Evolutionary conservation across 2,888 invertebrate genomes (phyloP).

Genomic region (Luffia ferchaultella): DNA sequence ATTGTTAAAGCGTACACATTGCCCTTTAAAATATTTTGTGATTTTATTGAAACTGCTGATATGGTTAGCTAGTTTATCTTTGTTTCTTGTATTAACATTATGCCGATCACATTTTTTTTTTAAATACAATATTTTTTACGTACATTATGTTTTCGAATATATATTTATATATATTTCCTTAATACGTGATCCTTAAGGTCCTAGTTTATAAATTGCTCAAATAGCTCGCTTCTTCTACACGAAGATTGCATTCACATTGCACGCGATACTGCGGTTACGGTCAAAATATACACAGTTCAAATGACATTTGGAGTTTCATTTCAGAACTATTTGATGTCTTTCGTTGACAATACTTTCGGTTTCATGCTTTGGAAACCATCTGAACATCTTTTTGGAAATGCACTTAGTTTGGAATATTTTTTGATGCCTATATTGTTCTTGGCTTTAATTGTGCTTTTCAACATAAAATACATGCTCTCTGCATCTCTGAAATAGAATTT

Average conservation of each 20-base stretch:
- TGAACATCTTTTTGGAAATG: not conserved
- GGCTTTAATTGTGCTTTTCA: not conserved
- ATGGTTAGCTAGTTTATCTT: too few relatives aligned
- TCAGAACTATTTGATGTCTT: not conserved
- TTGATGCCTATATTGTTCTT: constrained; percentile 2
- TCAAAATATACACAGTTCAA: not conserved
- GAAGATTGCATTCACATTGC: not conserved
- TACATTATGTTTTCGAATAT: too few relatives aligned
- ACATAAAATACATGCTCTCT: constrained; percentile 2
- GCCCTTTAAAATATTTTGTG: too few relatives aligned
- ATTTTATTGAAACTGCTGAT: too few relatives aligned
- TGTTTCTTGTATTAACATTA: too few relatives aligned
- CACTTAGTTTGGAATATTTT: not conserved
- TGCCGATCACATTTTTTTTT: too few relatives aligned
- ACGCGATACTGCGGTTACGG: not conserved
- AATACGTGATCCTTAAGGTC: not conserved
- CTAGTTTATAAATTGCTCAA: too few relatives aligned
- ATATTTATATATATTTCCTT: too few relatives aligned
- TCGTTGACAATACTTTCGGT: not conserved
- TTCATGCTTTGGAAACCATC: not conserved
- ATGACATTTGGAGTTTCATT: not conserved
- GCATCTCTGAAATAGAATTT: not conserved
- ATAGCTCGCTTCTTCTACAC: not conserved
- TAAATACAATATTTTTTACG: too few relatives aligned
- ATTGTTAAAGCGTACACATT: too few relatives aligned